Evolutionary conservation across 1,140 invertebrate genomes (phyloP), one percentile per base, ranked within the genome.

Genomic region (Papilio machaon): DNA sequence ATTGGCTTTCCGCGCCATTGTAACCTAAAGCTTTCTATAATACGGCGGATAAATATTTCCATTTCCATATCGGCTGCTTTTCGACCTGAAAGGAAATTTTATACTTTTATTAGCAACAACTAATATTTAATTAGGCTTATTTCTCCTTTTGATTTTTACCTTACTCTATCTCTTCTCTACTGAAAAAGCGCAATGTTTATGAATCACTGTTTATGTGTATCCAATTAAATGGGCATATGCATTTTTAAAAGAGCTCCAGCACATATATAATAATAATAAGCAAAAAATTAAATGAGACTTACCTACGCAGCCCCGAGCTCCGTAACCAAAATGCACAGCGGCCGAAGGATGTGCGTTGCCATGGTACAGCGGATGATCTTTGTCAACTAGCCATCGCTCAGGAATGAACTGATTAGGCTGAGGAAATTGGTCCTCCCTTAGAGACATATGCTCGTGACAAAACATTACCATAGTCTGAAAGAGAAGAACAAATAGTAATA

Each of bases 251-350:
- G 13, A 30, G 23, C 23, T 30, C 47, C 47, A 15, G 15, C 49
- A 15, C 0, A 5, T 4, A 52, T 52, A 15, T 0, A 13, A 13
- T 15, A 17, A 15, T 15, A 15, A 15, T 52, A 19, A 60, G n/a
- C n/a, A 64, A 64, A 30, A 23, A 10, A 64, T 5, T 6, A 30
- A 64, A 30, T 30, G 60, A 30, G 11, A 30, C 60, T 64, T 30
- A 94, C 91, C 92, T 83, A 95, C 94, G 82, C 95, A 96, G 77
- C 91, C 95, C 11, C 96, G 90, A 8, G 95, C 94, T 15, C 96
- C 96, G 73, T 95, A 96, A 0, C 96, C 96, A 85, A 97, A 97
- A 0, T 96, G 95, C 46, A 92, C 87, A 82, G 93, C 95, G 8
- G 95, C 94, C 74, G 96, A 96, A 0, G 96, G 95, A 84, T 96